Base-by-base conservation (phyloP, 2,797 vertebrate species). In the Lepus oiostolus region DNA sequence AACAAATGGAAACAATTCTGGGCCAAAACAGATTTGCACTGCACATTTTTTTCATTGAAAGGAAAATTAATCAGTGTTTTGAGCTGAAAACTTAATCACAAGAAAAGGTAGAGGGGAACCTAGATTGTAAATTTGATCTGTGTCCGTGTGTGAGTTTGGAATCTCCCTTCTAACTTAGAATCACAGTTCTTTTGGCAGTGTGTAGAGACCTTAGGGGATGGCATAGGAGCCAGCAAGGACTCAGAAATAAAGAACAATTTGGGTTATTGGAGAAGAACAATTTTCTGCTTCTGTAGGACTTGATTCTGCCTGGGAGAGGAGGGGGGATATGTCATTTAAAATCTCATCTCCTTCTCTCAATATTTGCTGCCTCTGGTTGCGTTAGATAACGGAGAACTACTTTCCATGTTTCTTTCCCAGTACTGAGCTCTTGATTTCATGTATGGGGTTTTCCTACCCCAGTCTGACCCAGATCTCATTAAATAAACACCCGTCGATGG, bases 351-450 rank as follows among this genome's bases (percentile, higher is more conserved):
- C 79, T 22, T 50, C 47, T 82, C n/a, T 19, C 22, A 92, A 81
- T 75, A 22, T 30, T 28, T 19, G n/a, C 80, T 38, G 5, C 60
- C 75, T 67, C 76, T 71, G 63, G 77, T 47, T 60, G 14, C 32
- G 8, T 16, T 42, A 50, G 72, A 35, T 62, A 76, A 58, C 42
- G 63, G 60, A 72, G 88, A 74, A 52, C 65, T 79, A 65, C 86
- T 97, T 93, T 97, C 50, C 76, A 79, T 95, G 35, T 91, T 95
- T 89, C 93, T 95, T 95, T 97, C 65, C 91, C 91, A n/a, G 6
- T 71, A 38, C 76, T 76, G 0, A 24, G 19, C 54, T 72, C 90
- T 91, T 94, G 81, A 77, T 91, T 94, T 95, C 70, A 30, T 85
- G 9, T 80, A 28, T 90, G 50, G 38, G 62, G 32, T 58, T 91